phyloP scores from a whole-genome alignment of 1,140 invertebrate species.

The Lethrus apterus region DNA sequence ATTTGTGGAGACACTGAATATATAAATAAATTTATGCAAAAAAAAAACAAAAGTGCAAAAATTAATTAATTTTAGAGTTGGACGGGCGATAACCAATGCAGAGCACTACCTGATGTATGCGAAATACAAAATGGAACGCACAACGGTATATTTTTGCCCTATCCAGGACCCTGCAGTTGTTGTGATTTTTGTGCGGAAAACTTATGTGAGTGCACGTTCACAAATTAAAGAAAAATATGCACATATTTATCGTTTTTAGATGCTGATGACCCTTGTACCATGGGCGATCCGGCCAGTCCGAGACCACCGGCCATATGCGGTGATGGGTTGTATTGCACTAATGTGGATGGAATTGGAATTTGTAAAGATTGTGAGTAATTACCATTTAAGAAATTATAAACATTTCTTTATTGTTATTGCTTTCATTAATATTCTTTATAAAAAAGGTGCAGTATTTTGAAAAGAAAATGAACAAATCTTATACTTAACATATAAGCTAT shows the following conservation, averaged over 20 bases:
- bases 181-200: conserved; percentile 49
- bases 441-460: neutral
- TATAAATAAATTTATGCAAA: neutral
- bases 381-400: neutral
- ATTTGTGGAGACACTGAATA: too few species aligned
- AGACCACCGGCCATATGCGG: conserved; percentile 40
- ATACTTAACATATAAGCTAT: conserved; percentile 3
- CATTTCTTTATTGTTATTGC: neutral
- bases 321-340: conserved; percentile 36
- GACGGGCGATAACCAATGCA: conserved; percentile 25
- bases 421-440: neutral
- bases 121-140: conserved; percentile 45
- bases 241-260: conserved; percentile 24
- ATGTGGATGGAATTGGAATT: conserved; percentile 20
- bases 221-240: neutral
- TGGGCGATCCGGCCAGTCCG: conserved; percentile 33
- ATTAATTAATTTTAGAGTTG: neutral
- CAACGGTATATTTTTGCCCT: conserved; percentile 42
- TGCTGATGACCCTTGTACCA: conserved; percentile 36
- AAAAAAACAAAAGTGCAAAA: neutral
- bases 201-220: conserved; percentile 34
- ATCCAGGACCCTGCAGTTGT: conserved; percentile 50
- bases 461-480: neutral
- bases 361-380: conserved; percentile 24
- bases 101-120: conserved; percentile 37